These are phyloP conservation scores for Drosophila neutralis DNA, from an alignment of 2,888 invertebrate genomes.

Conservation along the genomic window DNA sequence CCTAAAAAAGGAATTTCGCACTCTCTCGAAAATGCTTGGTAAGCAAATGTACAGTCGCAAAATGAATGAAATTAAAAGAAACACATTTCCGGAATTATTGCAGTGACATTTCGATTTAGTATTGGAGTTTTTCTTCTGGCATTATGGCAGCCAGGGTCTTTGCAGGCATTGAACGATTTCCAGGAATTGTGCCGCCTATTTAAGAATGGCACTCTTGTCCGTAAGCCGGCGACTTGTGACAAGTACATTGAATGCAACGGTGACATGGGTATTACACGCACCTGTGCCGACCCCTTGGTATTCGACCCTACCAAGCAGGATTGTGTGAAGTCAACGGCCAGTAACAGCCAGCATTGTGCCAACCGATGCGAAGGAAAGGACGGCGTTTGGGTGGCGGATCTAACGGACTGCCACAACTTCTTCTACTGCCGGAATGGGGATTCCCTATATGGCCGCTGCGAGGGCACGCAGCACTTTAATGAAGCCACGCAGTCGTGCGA, in stretches of 20 bases:
- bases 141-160: slow-evolving; percentile 12
- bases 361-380: slow-evolving; percentile 67
- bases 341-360: slow-evolving; percentile 61
- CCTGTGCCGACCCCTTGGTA: slow-evolving; percentile 47
- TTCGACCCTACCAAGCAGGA: slow-evolving; percentile 56
- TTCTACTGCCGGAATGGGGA: slow-evolving; percentile 70
- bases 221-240: slow-evolving; percentile 75
- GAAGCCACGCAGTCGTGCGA: slow-evolving; percentile 69
- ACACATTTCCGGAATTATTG: neutral
- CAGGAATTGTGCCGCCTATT: slow-evolving; percentile 70
- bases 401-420: slow-evolving; percentile 69
- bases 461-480: slow-evolving; percentile 59
- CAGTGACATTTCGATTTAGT: slow-evolving; percentile 26
- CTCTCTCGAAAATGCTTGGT: slow-evolving; percentile 43
- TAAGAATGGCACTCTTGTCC: slow-evolving; percentile 65
- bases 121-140: slow-evolving; percentile 44
- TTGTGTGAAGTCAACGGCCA: slow-evolving; percentile 59
- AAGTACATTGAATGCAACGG: slow-evolving; percentile 73
- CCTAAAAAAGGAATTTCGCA: slow-evolving; percentile 27
- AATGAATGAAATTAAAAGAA: neutral
- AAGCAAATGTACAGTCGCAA: slow-evolving; percentile 10
- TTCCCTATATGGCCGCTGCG: slow-evolving; percentile 55
- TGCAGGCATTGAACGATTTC: slow-evolving; percentile 28
- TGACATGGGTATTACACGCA: slow-evolving; percentile 34
- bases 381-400: slow-evolving; percentile 68